Base-by-base conservation (phyloP, 1,140 invertebrate species). In the Probaryconus sp. region DNA sequence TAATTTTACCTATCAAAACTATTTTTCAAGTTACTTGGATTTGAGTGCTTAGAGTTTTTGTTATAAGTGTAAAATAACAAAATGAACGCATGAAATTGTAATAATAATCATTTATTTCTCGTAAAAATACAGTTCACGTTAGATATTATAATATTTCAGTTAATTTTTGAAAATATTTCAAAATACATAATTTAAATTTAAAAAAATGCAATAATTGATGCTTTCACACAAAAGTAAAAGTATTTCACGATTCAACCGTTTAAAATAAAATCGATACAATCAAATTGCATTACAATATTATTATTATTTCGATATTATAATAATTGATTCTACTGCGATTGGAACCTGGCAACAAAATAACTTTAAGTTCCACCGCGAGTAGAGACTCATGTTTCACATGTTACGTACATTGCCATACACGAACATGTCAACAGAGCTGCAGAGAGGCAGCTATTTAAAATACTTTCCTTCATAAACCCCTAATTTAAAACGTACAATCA, bases 331-430 rank as follows among this genome's bases (percentile, higher is more conserved):
- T 26, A 50, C 53, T 26, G 48, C 24, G 43, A 30, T 33, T 37
- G 37, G 61, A 51, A 31, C 31, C 65, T 80, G 75, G 76, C 70
- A 81, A 81, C 75, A 78, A 80, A 65, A 55, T 48, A 80, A 79
- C 76, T 48, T 74, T 72, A 81, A 80, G 72, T 58, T 76, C 56
- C 17, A 13, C 35, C 21, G 28, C 65, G 18, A 20, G 30, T 35
- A 37, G 31, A 10, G n/a, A 30, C 26, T 24, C 30, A 14, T 35
- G 11, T 40, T 5, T 11, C 47, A 16, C 13, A 18, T 35, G 16
- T 60, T 38, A 43, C 7, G 45, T 28, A 45, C 33, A 55, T 71
- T 47, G 14, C 33, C 28, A 38, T 30, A 37, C 11, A 56, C 28
- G 55, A 17, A 43, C 26, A 43, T 21, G 18, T 43, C 6, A 26